These are phyloP conservation scores for Panulirus ornatus DNA, from an alignment of 1,140 invertebrate species.

Conservation along the genomic window DNA sequence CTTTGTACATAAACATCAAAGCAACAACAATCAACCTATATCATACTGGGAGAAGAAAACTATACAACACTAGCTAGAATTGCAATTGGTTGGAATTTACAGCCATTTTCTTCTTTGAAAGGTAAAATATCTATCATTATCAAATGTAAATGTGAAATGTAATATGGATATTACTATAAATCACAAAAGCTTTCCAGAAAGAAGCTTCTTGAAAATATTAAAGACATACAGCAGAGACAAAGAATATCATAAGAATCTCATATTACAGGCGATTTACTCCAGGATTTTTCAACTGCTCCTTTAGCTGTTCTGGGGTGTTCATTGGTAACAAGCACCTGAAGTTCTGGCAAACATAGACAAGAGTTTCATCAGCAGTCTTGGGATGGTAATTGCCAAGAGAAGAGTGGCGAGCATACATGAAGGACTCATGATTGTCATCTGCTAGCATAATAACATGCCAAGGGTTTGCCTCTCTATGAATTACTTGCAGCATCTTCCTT, in stretches of 20 bases:
- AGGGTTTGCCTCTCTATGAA: constrained; percentile 84
- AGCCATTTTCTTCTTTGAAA: too few relatives aligned
- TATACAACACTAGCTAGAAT: too few relatives aligned
- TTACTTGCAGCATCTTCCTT: constrained; percentile 83
- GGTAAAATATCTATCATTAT: too few relatives aligned
- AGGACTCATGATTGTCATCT: constrained; percentile 79
- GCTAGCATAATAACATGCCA: constrained; percentile 85
- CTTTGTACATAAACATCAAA: too few relatives aligned
- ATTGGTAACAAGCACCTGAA: constrained; percentile 89
- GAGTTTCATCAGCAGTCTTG: constrained; percentile 81
- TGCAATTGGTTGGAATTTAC: too few relatives aligned
- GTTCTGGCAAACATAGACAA: constrained; percentile 90
- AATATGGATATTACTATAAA: too few relatives aligned
- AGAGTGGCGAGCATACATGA: constrained; percentile 71
- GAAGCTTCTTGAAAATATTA: too few relatives aligned
- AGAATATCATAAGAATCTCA: not conserved
- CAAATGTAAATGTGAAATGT: too few relatives aligned
- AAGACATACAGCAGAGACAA: too few relatives aligned
- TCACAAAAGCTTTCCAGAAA: too few relatives aligned
- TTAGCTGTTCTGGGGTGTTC: constrained; percentile 84
- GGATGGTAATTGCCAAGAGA: constrained; percentile 77
- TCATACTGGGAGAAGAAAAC: too few relatives aligned
- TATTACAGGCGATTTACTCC: not conserved
- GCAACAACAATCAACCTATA: too few relatives aligned
- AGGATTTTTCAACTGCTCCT: constrained; percentile 80